Base-by-base conservation (phyloP, 2,888 invertebrate genomes). In the Erebia palarica region DNA sequence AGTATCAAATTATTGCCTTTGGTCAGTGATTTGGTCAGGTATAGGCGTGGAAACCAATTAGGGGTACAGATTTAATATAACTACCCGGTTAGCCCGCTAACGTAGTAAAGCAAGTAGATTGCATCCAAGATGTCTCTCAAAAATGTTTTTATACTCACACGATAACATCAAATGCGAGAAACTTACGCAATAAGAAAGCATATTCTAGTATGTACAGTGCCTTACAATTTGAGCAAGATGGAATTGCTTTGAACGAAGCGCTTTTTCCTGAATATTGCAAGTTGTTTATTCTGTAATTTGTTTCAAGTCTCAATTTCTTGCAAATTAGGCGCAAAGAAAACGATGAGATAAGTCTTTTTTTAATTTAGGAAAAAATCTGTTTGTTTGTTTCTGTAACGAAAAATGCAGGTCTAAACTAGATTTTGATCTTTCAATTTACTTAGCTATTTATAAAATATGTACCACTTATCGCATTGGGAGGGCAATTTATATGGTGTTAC, bases 281-380 rank as follows among this genome's bases (percentile, higher is more conserved):
- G 18, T 47, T 44, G 61, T 61, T 47, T 18, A 16, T 47, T 61
- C 61, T 44, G 44, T 61, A 61, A 44, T 36, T 42, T 59, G 59
- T 59, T 59, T 59, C 42, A 36, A 59, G 59, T 59, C 36, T 59
- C 59, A 16, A 44, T 47, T 44, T 61, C 61, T 44, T 76, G 78
- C 77, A 65, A 55, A 27, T 65, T 55, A 10, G 13, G 51, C 55
- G 18, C 55, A 18, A 10, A 10, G 18, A 18, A 18, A 18, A 18
- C 18, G 10, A 16, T 16, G 49, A 11, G 49, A 51, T 10, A 13
- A 2, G 47, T 55, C 16, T 9, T 55, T 55, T 47, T 55, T 18
- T 3, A 55, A 18, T 16, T 16, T 55, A 18, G 16, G 9, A 10
- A 16, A 55, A 10, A 18, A 11, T 36, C 36, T 36, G 36, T 36